These are phyloP conservation scores for Halcyon chelicuti DNA, from an alignment of 2,797 vertebrate species.

Conservation along the genomic window DNA sequence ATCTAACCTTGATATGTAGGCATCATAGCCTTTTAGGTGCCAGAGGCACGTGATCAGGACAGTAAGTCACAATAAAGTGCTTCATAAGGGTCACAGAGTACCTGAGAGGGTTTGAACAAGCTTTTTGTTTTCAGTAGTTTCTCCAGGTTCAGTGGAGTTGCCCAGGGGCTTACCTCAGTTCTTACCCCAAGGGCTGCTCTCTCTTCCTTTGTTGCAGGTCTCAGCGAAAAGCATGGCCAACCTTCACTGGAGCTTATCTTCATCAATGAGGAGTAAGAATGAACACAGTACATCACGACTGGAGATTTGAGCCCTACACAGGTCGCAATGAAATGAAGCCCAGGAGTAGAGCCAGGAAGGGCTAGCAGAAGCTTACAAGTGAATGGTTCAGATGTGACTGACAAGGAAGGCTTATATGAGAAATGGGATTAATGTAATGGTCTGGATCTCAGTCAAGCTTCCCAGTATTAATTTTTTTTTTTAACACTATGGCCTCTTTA, in stretches of 20 bases:
- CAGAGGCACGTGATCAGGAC: background rate
- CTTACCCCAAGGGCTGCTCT: background rate
- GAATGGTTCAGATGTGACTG: background rate
- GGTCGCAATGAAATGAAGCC: conserved; percentile 55
- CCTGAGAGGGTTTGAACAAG: rapidly evolving
- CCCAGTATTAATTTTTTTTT: background rate
- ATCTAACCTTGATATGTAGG: background rate
- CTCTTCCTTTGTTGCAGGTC: conserved; percentile 64
- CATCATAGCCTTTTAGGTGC: background rate
- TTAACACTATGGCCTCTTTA: background rate
- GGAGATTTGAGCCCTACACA: conserved; percentile 70
- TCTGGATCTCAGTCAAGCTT: background rate
- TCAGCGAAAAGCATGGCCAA: conserved; percentile 55
- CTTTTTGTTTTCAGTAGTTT: background rate
- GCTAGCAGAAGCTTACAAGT: background rate
- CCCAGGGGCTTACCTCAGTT: background rate
- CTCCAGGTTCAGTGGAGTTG: background rate
- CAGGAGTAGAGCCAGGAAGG: conserved; percentile 58
- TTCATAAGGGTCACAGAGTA: background rate
- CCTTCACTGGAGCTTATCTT: conserved; percentile 87
- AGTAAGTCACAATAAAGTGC: background rate
- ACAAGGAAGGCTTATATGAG: background rate
- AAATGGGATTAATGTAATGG: background rate
- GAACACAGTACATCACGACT: conserved; percentile 60
- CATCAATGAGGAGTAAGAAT: conserved; percentile 86